Evolutionary conservation across 1,140 invertebrate species (phyloP).

Genomic region (Drosophila willistoni): DNA sequence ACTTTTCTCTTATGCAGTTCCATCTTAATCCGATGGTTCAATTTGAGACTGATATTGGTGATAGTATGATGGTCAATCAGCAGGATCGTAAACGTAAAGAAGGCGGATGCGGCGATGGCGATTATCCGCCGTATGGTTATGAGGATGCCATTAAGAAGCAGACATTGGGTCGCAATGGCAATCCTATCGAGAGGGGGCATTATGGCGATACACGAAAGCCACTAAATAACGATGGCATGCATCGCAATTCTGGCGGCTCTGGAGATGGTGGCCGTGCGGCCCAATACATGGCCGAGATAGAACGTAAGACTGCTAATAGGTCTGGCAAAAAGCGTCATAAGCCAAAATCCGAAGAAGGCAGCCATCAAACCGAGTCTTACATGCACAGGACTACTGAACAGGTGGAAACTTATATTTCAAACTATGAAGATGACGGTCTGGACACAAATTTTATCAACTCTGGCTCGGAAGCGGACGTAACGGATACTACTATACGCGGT

Average conservation of each 20-base stretch:
- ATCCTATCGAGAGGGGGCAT: conserved; percentile 26
- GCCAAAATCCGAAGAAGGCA: conserved; percentile 21
- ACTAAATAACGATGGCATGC: conserved; percentile 18
- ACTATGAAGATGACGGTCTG: conserved; percentile 31
- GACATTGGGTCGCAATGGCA: neutral
- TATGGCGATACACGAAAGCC: conserved; percentile 27
- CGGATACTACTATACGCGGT: conserved; percentile 30
- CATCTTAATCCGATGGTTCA: conserved; percentile 59
- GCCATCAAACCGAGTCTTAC: neutral
- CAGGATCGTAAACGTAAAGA: conserved; percentile 28
- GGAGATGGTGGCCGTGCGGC: conserved; percentile 47
- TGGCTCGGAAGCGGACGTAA: conserved; percentile 41
- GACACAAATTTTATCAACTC: conserved; percentile 31
- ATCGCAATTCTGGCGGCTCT: conserved; percentile 17
- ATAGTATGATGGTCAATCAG: conserved; percentile 40
- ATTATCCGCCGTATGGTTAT: neutral
- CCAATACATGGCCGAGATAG: conserved; percentile 44
- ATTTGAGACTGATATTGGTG: conserved; percentile 75
- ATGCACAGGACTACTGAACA: conserved; percentile 20
- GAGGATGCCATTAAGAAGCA: conserved; percentile 23
- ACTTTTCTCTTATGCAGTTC: conserved; percentile 35
- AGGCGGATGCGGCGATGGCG: conserved; percentile 5
- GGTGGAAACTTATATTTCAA: conserved; percentile 46
- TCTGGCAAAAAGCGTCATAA: conserved; percentile 50
- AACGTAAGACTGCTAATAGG: conserved; percentile 48